Conservation (phyloP, 2,888 invertebrate species). For the Trichogramma evanescens region DNA sequence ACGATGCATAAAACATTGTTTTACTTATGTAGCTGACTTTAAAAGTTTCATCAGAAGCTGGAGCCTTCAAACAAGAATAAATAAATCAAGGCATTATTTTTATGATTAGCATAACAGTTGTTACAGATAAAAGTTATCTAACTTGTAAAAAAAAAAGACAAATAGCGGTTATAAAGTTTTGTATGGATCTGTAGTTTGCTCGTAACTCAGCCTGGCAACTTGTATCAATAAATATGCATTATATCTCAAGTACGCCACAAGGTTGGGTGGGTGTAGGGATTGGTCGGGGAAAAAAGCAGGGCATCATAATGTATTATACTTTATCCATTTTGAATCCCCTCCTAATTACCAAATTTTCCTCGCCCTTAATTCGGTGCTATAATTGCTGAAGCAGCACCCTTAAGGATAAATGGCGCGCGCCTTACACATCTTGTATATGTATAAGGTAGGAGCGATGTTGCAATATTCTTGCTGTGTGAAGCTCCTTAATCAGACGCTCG, state of each 20-base stretch:
- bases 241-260: not conserved
- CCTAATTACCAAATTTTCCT: slow-evolving; percentile 47
- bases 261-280: not conserved
- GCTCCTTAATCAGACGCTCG: slow-evolving; percentile 31
- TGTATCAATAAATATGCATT: not conserved
- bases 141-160: not conserved
- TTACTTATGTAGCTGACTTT: not conserved
- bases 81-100: not conserved
- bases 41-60: not conserved
- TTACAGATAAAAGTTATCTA: too few species aligned
- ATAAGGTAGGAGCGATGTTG: slow-evolving; percentile 21
- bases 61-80: not conserved
- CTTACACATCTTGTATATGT: not conserved
- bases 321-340: slow-evolving; percentile 40
- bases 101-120: too few species aligned
- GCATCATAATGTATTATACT: slow-evolving; percentile 21
- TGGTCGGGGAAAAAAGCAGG: slow-evolving; percentile 9
- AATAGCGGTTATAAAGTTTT: slow-evolving; percentile 6
- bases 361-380: slow-evolving; percentile 45
- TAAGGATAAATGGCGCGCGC: slow-evolving; percentile 24
- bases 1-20: not conserved
- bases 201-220: slow-evolving; percentile 3
- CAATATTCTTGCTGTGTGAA: slow-evolving; percentile 21
- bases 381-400: slow-evolving; percentile 42
- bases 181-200: too few species aligned